Evolutionary conservation across 2,888 invertebrate species (phyloP).

Genomic region (Parelbella ahira): DNA sequence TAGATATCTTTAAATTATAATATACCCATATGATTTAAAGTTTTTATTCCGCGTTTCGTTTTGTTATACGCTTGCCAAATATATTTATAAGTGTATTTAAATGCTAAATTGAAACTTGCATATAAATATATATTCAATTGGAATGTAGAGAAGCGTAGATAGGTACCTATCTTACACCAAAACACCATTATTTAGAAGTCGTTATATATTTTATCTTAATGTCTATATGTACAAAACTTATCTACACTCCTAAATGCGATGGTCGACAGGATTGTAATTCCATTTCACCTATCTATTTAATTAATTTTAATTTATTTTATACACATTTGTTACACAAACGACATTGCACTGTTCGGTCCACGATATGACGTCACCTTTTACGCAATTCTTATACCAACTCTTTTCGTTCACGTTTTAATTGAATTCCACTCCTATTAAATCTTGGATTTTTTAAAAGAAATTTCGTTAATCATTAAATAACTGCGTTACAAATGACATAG

Average conservation of each 20-base stretch:
- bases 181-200: constrained; percentile 70
- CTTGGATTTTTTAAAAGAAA: no score
- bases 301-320: constrained; percentile 52
- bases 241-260: constrained; percentile 64
- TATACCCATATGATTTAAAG: no score
- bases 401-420: no score
- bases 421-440: no score
- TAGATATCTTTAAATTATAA: no score
- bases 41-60: no score
- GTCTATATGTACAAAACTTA: constrained; percentile 71
- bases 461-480: no score
- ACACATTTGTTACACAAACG: constrained; percentile 68
- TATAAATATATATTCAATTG: constrained; percentile 73
- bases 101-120: constrained; percentile 75
- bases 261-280: constrained; percentile 70
- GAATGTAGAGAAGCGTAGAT: constrained; percentile 73
- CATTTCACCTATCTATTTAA: constrained; percentile 68
- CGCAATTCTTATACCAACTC: constrained; percentile 48
- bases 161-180: constrained; percentile 77
- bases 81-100: constrained; percentile 31
- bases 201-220: constrained; percentile 49
- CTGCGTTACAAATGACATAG: no score
- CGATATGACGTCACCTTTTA: constrained; percentile 58
- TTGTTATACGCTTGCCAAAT: constrained; percentile 51
- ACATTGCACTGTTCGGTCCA: constrained; percentile 75